Conservation (phyloP, 1,140 invertebrate species). For the Arctopsyche grandis region DNA sequence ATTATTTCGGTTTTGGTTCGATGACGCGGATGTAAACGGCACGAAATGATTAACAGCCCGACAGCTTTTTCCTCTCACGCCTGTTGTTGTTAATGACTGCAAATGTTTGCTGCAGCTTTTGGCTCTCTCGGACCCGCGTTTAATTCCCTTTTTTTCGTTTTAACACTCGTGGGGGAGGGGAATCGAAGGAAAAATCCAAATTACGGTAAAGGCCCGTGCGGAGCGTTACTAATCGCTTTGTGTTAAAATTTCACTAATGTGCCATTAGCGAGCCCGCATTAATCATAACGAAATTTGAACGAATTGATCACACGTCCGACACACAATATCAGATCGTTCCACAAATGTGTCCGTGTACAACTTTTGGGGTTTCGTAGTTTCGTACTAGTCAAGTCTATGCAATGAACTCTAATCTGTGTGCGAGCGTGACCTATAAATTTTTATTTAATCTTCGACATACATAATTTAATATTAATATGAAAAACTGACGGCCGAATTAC, state of each 20-base stretch:
- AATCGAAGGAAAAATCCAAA: constrained; percentile 22
- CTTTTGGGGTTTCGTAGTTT: not conserved
- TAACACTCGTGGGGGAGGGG: not conserved
- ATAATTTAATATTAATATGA: too few species aligned
- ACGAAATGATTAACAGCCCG: constrained; percentile 13
- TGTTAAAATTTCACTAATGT: constrained; percentile 52
- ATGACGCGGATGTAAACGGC: not conserved
- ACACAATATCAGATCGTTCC: not conserved
- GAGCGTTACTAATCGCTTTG: constrained; percentile 48
- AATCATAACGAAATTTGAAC: constrained; percentile 33
- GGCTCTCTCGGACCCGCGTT: not conserved
- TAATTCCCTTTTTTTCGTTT: not conserved
- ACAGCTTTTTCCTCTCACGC: constrained; percentile 16
- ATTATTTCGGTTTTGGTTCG: too few species aligned
- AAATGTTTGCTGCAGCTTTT: constrained; percentile 23
- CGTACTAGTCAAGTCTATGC: not conserved
- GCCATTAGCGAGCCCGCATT: constrained; percentile 36
- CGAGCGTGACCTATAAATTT: not conserved
- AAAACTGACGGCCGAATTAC: too few species aligned
- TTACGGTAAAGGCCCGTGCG: constrained; percentile 23
- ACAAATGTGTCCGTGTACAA: not conserved
- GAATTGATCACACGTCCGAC: constrained; percentile 8
- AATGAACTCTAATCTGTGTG: not conserved
- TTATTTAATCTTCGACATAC: not conserved
- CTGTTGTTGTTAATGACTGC: constrained; percentile 20